phyloP scores from a whole-genome alignment of 2,113 vertebrate genomes.

The Pseudopodoces humilis region DNA sequence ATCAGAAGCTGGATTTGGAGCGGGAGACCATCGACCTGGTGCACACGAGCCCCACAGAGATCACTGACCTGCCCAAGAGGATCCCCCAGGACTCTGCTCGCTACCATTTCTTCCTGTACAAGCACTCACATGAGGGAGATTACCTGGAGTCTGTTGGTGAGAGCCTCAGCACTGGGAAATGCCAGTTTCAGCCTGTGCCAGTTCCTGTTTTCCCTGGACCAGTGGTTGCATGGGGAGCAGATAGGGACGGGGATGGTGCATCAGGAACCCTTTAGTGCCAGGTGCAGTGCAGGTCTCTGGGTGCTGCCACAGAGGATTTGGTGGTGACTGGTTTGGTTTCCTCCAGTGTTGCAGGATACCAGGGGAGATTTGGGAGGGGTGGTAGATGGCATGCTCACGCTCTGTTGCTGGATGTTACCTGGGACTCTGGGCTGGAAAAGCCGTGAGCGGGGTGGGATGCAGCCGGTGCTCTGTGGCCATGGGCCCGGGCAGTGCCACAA shows the following conservation, averaged over 20 bases:
- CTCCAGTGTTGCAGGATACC: accelerated
- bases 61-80: constrained; percentile 85
- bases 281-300: accelerated
- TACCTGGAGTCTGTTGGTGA: constrained; percentile 91
- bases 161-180: not conserved
- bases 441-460: not conserved
- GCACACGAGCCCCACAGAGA: constrained; percentile 90
- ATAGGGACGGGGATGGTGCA: not conserved
- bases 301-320: not conserved
- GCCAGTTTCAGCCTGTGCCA: not conserved
- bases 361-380: not conserved
- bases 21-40: constrained; percentile 93
- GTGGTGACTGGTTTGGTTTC: not conserved
- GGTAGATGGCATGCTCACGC: not conserved
- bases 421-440: not conserved
- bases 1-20: constrained; percentile 90
- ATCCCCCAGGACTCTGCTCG: constrained; percentile 90
- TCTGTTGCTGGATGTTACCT: not conserved
- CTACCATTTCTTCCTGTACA: constrained; percentile 97
- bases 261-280: not conserved
- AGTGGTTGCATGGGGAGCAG: accelerated
- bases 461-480: not conserved
- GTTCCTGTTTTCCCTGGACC: not conserved
- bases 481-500: accelerated
- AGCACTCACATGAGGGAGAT: constrained; percentile 92